phyloP scores from a whole-genome alignment of 2,888 invertebrate genomes.

The Spodoptera littoralis region DNA sequence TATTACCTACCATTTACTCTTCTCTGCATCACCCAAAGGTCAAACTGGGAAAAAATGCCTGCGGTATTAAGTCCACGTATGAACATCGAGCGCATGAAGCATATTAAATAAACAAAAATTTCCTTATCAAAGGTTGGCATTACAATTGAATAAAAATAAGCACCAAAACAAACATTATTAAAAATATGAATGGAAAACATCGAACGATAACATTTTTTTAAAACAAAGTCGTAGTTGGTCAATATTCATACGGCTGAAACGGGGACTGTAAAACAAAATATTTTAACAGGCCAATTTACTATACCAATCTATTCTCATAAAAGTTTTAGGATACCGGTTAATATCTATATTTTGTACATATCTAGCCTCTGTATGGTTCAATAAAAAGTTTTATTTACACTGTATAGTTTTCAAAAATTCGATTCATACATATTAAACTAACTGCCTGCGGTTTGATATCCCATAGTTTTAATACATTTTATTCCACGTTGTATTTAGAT shows the following conservation, averaged over 20 bases:
- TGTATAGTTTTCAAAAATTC: slow-evolving; percentile 27
- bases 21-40: too few species aligned
- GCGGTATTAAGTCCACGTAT: too few species aligned
- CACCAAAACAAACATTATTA: too few species aligned
- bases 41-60: too few species aligned
- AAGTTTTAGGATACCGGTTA: slow-evolving; percentile 26
- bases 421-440: slow-evolving; percentile 35
- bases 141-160: too few species aligned
- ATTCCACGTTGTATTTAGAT: background rate
- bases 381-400: slow-evolving; percentile 41
- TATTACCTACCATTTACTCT: too few species aligned
- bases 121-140: too few species aligned
- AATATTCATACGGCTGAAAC: background rate
- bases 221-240: background rate
- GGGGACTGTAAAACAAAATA: background rate
- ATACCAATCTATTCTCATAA: slow-evolving; percentile 10
- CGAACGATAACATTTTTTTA: too few species aligned
- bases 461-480: slow-evolving; percentile 26
- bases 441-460: slow-evolving; percentile 19
- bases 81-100: too few species aligned
- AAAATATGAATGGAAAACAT: too few species aligned
- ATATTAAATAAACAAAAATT: too few species aligned
- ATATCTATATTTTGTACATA: slow-evolving; percentile 29
- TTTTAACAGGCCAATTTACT: background rate
- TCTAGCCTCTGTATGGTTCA: slow-evolving; percentile 1